Conservation (phyloP, 1,140 invertebrate species). For the Wiebesia pumilae region DNA sequence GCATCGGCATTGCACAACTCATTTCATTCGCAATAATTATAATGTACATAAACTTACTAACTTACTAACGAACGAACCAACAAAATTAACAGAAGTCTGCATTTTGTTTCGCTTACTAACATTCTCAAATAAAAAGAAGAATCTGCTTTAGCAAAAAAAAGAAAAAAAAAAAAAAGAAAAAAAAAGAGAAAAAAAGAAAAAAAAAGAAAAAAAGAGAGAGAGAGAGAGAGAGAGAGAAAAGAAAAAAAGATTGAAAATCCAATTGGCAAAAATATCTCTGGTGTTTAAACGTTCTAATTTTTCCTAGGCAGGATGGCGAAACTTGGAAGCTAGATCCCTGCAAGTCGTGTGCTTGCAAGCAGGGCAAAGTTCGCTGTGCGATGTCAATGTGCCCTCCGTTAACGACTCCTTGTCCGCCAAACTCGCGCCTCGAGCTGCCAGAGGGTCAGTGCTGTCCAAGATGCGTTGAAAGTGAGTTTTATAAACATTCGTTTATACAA, state of each 20-base stretch:
- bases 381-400: slow-evolving; percentile 83
- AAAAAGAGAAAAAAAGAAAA: too few species aligned
- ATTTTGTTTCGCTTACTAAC: not conserved
- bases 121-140: not conserved
- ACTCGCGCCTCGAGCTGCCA: slow-evolving; percentile 81
- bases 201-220: too few species aligned
- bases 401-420: slow-evolving; percentile 80
- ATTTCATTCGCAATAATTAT: not conserved
- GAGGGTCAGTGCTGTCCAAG: slow-evolving; percentile 90
- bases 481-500: not conserved
- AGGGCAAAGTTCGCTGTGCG: slow-evolving; percentile 87
- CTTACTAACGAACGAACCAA: not conserved
- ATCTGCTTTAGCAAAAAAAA: too few species aligned
- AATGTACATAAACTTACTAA: not conserved
- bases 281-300: slow-evolving; percentile 70
- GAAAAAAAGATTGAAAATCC: too few species aligned
- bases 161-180: too few species aligned
- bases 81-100: not conserved
- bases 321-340: slow-evolving; percentile 90
- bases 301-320: slow-evolving; percentile 85
- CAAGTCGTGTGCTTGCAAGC: slow-evolving; percentile 87
- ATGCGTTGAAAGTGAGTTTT: slow-evolving; percentile 85
- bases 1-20: not conserved
- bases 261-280: too few species aligned
- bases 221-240: too few species aligned